These are phyloP conservation scores for Heliconius aoede DNA, from an alignment of 2,888 invertebrate species.

Conservation along the genomic window DNA sequence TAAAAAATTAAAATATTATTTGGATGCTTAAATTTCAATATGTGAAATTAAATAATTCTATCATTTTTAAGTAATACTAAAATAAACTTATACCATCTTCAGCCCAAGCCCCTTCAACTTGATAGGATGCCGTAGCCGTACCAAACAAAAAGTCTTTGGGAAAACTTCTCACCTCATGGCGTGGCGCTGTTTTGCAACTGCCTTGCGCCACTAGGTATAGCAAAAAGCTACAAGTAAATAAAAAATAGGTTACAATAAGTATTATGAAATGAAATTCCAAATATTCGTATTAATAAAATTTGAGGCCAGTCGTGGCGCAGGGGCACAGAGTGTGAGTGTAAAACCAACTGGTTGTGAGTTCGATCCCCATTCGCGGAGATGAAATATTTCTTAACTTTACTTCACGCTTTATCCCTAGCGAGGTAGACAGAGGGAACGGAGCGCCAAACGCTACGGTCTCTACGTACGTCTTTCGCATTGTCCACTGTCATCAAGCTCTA, in stretches of 20 bases:
- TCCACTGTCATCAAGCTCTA: too few species aligned
- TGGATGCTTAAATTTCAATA: background rate
- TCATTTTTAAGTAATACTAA: background rate
- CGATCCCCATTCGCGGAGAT: too few species aligned
- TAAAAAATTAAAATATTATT: background rate
- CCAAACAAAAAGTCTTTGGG: slow-evolving; percentile 54
- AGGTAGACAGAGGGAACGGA: too few species aligned
- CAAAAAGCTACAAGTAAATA: slow-evolving; percentile 5
- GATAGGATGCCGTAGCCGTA: slow-evolving; percentile 56
- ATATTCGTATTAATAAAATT: too few species aligned
- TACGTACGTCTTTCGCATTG: too few species aligned
- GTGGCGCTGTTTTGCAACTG: background rate
- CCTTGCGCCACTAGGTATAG: slow-evolving; percentile 43
- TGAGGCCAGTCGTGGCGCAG: too few species aligned
- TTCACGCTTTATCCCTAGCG: too few species aligned
- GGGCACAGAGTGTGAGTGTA: too few species aligned
- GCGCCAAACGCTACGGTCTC: too few species aligned
- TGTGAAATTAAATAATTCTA: background rate
- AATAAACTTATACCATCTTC: slow-evolving; percentile 52
- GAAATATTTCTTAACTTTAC: too few species aligned
- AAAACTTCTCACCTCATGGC: slow-evolving; percentile 48
- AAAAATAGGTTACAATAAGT: slow-evolving; percentile 1
- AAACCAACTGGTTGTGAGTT: too few species aligned
- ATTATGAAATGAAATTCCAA: background rate
- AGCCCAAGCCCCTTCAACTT: slow-evolving; percentile 60